Evolutionary conservation across 2,888 invertebrate species (phyloP), one percentile per base, ranked within the genome.

Genomic region (Arrhopalites spinosus): DNA sequence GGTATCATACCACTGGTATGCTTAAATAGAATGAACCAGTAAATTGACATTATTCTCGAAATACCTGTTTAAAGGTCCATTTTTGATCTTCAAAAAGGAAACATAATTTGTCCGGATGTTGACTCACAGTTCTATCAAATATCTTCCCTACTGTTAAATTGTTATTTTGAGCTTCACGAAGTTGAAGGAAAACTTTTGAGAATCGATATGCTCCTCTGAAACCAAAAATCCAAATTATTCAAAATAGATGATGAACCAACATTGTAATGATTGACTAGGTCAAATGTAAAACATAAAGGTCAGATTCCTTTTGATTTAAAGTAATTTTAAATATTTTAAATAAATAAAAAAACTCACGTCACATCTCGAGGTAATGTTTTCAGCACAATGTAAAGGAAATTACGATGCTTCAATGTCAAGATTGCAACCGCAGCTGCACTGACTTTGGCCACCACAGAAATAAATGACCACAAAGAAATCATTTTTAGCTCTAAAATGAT

Each of bases 11-110:
- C n/a, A n/a, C n/a, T n/a, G n/a, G n/a, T n/a, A n/a, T n/a, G n/a
- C n/a, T n/a, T n/a, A n/a, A n/a, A n/a, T n/a, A n/a, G n/a, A n/a
- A n/a, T n/a, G n/a, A n/a, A n/a, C n/a, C n/a, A n/a, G n/a, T n/a
- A n/a, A n/a, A n/a, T n/a, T n/a, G n/a, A n/a, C n/a, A n/a, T n/a
- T n/a, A n/a, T n/a, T n/a, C n/a, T n/a, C n/a, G n/a, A n/a, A n/a
- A n/a, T 69, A 95, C 92, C 88, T 95, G 91, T 81, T 90, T 89
- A 85, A 93, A 96, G 0, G 93, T 93, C 93, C 94, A 95, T 81
- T 89, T 89, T 86, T 92, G 90, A 80, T 93, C 91, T 85, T 95
- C 93, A 83, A 89, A 92, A 47, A 94, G 87, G 83, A 96, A 91
- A 81, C 93, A 93, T 0, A 91, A 86, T 86, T 95, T 96, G 81